Evolutionary conservation across 2,797 vertebrate genomes (phyloP).

Genomic region (Falco columbarius): DNA sequence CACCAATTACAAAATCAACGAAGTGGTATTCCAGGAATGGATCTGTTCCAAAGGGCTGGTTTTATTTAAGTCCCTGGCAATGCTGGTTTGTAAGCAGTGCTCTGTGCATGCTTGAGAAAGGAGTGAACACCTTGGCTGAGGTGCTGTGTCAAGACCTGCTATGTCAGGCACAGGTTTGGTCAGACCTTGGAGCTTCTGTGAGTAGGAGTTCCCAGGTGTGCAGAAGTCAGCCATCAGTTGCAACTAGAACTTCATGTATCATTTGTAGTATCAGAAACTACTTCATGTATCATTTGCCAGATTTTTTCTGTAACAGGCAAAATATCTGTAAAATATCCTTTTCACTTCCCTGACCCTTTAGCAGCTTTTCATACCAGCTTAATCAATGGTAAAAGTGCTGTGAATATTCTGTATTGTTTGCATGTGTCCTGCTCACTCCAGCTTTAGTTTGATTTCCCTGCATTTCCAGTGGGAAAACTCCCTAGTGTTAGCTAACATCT

Average conservation of each 20-base stretch:
- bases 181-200: background rate
- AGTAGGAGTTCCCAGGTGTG: background rate
- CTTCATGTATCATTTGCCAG: accelerated
- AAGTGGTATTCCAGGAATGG: background rate
- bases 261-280: background rate
- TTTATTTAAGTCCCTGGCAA: background rate
- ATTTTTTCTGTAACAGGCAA: background rate
- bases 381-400: background rate
- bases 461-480: background rate
- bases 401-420: background rate
- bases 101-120: background rate
- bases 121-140: background rate
- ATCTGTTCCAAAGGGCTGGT: background rate
- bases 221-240: background rate
- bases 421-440: background rate
- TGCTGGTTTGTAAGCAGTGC: background rate
- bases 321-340: background rate
- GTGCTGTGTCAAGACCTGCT: background rate
- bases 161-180: background rate
- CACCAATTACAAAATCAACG: background rate
- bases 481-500: background rate
- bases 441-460: background rate
- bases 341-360: background rate
- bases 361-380: background rate
- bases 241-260: background rate